phyloP scores from a whole-genome alignment of 2,797 vertebrate genomes.

The Enoplosus armatus region DNA sequence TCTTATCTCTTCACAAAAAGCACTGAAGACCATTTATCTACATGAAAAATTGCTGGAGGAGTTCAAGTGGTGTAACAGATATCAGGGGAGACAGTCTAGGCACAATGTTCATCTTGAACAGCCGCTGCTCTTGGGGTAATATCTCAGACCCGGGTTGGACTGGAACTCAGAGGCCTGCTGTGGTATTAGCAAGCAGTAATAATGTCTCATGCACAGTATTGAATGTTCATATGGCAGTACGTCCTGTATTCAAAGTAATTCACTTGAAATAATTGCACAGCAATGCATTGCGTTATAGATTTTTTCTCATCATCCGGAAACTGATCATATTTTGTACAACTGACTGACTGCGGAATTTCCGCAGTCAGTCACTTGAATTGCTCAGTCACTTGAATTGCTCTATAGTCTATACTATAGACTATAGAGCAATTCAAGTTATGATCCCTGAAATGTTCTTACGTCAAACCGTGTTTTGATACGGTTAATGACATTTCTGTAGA shows the following conservation, averaged over 20 bases:
- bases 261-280: background rate
- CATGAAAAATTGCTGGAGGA: slow-evolving; percentile 43
- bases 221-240: background rate
- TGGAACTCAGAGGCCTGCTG: background rate
- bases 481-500: too few relatives aligned
- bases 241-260: background rate
- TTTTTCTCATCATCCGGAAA: background rate
- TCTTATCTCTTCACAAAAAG: slow-evolving; percentile 52
- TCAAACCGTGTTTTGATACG: too few relatives aligned
- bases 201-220: background rate
- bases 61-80: slow-evolving; percentile 37
- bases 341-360: too few relatives aligned
- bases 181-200: background rate
- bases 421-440: too few relatives aligned
- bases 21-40: slow-evolving; percentile 36
- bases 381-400: too few relatives aligned
- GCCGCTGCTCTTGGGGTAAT: slow-evolving; percentile 7
- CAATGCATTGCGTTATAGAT: background rate
- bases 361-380: too few relatives aligned
- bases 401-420: too few relatives aligned
- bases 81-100: slow-evolving; percentile 21
- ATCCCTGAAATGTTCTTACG: too few relatives aligned
- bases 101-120: slow-evolving; percentile 20
- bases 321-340: too few relatives aligned
- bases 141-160: slow-evolving; percentile 4